Evolutionary conservation across 2,888 invertebrate species (phyloP), one percentile per base, ranked within the genome.

Genomic region (Stratiomys singularior): DNA sequence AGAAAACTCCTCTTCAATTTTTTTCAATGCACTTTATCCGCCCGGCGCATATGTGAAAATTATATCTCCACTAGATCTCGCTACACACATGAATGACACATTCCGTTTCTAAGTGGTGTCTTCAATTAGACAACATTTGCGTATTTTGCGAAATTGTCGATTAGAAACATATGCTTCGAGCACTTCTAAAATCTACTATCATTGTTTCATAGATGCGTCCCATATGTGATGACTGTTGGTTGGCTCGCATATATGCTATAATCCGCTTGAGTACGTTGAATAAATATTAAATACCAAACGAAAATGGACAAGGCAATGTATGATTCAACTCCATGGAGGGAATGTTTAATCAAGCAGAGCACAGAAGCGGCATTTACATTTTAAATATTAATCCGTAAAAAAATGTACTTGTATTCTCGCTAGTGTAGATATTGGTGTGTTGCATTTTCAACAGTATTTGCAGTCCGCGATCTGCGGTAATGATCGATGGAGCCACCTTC

Each of bases 211-310:
- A 37, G 37, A 37, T 37, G 9, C 37, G 37, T 37, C 37, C n/a
- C 37, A 37, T 37, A 37, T 37, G 37, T 37, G 37, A 9, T 37
- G 37, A 37, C 37, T 37, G 9, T 3, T 37, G 37, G 37, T 37
- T n/a, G 13, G 13, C 44, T 44, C 13, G 44, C 13, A 13, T 44
- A 44, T 44, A 13, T 52, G 52, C 52, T 37, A 52, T 52, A 52
- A 52, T 52, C 52, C 52, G 52, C 52, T 52, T 52, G 52, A 18
- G 52, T 9, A 52, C 52, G 52, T 52, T n/a, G 52, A n/a, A 52
- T 52, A 18, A 13, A 52, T 52, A 52, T 52, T 52, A 52, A 52
- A 52, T 37, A 37, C 37, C 52, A 52, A 52, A 15, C n/a, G 4
- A 52, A 52, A 52, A n/a, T 18, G 52, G 52, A 18, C 52, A 52